phyloP scores from a whole-genome alignment of 2,888 invertebrate species.

The Ferdinandea cuprea region DNA sequence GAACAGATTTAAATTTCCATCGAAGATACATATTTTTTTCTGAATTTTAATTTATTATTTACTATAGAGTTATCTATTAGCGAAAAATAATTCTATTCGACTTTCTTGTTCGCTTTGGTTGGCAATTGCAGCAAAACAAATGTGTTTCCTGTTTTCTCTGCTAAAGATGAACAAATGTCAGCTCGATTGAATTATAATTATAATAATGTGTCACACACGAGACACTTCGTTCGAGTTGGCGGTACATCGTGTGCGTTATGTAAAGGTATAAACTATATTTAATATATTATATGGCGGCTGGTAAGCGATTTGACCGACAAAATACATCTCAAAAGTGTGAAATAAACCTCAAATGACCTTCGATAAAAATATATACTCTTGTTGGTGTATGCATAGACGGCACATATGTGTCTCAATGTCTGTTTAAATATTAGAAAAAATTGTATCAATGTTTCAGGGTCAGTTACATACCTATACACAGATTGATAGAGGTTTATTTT shows the following conservation, averaged over 20 bases:
- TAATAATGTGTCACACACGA: constrained; percentile 53
- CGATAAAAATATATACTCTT: constrained; percentile 41
- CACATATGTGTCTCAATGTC: no score
- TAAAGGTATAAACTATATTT: constrained; percentile 10
- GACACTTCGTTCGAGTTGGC: constrained; percentile 23
- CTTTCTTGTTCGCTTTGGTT: not conserved
- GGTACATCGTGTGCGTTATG: constrained; percentile 21
- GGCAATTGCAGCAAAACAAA: not conserved
- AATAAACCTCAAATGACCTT: constrained; percentile 62
- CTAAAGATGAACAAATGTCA: constrained; percentile 12
- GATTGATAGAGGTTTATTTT: constrained; percentile 55
- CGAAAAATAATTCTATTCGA: not conserved
- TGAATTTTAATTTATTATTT: constrained; percentile 1
- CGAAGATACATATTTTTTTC: not conserved
- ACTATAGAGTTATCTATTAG: constrained; percentile 4
- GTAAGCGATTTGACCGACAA: constrained; percentile 55
- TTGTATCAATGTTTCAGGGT: constrained; percentile 65
- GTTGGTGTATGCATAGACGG: constrained; percentile 25
- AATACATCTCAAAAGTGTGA: constrained; percentile 30
- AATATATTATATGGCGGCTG: constrained; percentile 11
- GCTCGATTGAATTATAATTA: constrained; percentile 41
- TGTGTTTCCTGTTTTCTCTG: constrained; percentile 46
- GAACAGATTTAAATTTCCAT: not conserved
- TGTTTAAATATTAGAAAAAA: constrained; percentile 63
- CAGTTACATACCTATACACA: constrained; percentile 41